Percentiles rank a stretch among this genome's conserved stretches.
Conservation (phyloP, 2,113 vertebrate genomes). For the Coptodon rendalli region DNA sequence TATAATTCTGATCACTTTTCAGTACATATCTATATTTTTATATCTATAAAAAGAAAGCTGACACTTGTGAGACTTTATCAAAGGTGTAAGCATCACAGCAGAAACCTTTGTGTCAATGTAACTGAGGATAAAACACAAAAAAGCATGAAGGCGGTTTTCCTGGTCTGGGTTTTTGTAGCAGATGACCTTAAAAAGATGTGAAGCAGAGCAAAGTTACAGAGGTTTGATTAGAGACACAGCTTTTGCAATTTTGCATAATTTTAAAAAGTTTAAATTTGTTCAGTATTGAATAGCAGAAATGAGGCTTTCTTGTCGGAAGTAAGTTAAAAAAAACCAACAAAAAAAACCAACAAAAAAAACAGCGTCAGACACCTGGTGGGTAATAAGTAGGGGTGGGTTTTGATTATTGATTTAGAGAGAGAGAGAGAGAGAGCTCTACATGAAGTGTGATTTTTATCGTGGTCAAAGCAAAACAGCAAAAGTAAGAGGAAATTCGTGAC, state of each 20-base stretch:
- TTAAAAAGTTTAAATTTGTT: not conserved
- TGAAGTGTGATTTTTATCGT: not conserved
- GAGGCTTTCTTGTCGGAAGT: no score
- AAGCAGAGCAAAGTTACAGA: not conserved
- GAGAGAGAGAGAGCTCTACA: not conserved
- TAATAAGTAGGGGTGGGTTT: not conserved
- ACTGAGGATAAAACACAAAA: not conserved
- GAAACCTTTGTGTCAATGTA: not conserved
- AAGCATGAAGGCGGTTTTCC: not conserved
- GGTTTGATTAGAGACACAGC: not conserved
- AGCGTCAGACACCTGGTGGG: rapidly evolving
- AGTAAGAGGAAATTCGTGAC: rapidly evolving
- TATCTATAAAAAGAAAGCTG: not conserved
- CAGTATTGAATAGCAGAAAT: not conserved
- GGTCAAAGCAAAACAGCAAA: not conserved
- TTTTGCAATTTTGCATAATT: not conserved
- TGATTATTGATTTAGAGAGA: not conserved
- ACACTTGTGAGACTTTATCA: not conserved
- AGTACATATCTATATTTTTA: not conserved
- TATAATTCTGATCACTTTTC: not conserved
- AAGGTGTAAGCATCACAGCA: not conserved
- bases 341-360: not conserved
- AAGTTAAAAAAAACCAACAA: rapidly evolving
- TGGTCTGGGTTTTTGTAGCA: not conserved
- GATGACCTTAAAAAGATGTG: not conserved